A percentile compares a stretch with the other conserved stretches of the same genome.
Conservation (phyloP, 2,113 vertebrate genomes). For the Marmota monax region DNA sequence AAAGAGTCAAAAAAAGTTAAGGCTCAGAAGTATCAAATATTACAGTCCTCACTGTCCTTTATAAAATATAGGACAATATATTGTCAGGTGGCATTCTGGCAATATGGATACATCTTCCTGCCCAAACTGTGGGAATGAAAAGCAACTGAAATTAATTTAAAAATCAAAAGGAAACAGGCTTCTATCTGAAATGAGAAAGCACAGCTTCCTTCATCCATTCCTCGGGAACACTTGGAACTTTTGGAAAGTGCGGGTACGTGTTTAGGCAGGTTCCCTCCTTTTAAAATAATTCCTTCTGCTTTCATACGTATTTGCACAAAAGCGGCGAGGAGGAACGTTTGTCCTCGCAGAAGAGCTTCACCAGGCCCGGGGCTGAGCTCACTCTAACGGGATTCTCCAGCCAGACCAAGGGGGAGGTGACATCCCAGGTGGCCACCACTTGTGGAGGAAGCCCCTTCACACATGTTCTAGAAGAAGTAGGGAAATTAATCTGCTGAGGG, state of each 20-base stretch:
- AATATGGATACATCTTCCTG: no score
- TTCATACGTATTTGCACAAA: background rate
- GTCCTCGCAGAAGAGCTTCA: background rate
- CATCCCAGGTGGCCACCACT: background rate
- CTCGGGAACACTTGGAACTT: background rate
- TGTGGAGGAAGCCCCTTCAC: background rate
- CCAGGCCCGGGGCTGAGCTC: background rate
- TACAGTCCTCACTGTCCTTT: background rate
- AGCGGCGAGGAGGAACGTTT: background rate
- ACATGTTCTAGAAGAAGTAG: background rate
- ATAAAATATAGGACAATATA: background rate
- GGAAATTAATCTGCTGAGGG: background rate
- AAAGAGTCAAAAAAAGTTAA: background rate
- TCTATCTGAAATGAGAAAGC: background rate
- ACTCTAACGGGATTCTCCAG: accelerated
- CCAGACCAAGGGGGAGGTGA: accelerated
- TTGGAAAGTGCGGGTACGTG: background rate
- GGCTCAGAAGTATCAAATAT: background rate
- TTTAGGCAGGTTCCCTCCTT: background rate
- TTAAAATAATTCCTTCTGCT: background rate
- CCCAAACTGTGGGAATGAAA: background rate
- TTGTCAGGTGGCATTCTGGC: background rate
- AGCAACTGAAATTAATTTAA: background rate
- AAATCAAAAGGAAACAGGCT: background rate
- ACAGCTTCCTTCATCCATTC: background rate